Evolutionary conservation across 2,888 invertebrate species (phyloP).

Genomic region (Troglohyphantes excavatus): DNA sequence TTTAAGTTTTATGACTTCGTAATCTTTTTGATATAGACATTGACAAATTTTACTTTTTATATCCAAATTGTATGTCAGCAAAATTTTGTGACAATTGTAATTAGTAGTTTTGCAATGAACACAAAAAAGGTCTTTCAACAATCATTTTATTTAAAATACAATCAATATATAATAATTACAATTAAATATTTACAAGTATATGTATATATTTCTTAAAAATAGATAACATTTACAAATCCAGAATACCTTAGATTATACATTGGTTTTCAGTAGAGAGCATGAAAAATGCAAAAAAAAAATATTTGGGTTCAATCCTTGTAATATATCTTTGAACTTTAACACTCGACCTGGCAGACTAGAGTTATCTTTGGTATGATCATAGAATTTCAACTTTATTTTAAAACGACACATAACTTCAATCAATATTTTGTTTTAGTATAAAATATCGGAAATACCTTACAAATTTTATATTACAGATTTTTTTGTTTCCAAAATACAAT

Average conservation of each 20-base stretch:
- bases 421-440: too few relatives aligned
- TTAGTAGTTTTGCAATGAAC: too few relatives aligned
- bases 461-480: too few relatives aligned
- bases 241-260: slow-evolving; percentile 35
- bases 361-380: slow-evolving; percentile 1
- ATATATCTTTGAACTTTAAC: slow-evolving; percentile 3
- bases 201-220: slow-evolving; percentile 12
- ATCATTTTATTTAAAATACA: slow-evolving; percentile 70
- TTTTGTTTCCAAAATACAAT: too few relatives aligned
- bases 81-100: too few relatives aligned
- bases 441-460: too few relatives aligned
- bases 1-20: too few relatives aligned
- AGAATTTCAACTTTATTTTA: too few relatives aligned
- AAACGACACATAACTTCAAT: too few relatives aligned
- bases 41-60: too few relatives aligned
- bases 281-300: slow-evolving; percentile 22
- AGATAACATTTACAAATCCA: slow-evolving; percentile 42
- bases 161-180: slow-evolving; percentile 15
- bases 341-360: background rate
- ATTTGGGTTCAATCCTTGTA: background rate
- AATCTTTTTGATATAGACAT: too few relatives aligned
- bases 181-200: slow-evolving; percentile 53
- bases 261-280: slow-evolving; percentile 49
- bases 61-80: too few relatives aligned
- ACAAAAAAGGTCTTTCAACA: background rate